Conservation (phyloP, 2,113 vertebrate species). For the Chionomys nivalis region DNA sequence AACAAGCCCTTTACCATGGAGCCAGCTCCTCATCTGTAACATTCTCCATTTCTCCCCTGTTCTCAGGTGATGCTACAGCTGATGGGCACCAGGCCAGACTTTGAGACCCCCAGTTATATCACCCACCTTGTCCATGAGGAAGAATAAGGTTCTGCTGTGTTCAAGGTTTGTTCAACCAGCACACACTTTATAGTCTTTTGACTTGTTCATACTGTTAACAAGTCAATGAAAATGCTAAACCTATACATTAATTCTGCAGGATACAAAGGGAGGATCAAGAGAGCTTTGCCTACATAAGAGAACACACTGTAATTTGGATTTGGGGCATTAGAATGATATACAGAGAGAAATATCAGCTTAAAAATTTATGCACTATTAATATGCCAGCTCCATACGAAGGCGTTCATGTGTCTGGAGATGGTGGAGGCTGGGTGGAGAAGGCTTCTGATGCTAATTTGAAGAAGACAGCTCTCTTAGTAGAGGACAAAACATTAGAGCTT, state of each 20-base stretch:
- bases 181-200: not conserved
- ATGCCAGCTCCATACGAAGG: not conserved
- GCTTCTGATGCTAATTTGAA: constrained; percentile 4
- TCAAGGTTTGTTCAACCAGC: constrained; percentile 5
- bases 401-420: not conserved
- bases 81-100: not conserved
- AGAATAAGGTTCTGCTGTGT: not conserved
- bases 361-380: not conserved
- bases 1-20: not conserved
- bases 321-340: not conserved
- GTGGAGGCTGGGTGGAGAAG: not conserved
- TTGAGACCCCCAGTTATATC: not conserved
- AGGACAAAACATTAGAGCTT: not conserved
- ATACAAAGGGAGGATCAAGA: not conserved
- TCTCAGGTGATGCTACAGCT: fast-evolving
- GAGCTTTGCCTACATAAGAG: constrained; percentile 6
- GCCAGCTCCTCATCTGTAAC: not conserved
- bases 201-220: not conserved
- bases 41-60: not conserved
- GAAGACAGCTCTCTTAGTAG: not conserved
- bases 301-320: not conserved
- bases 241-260: constrained; percentile 20
- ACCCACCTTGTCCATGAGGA: not conserved
- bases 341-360: constrained; percentile 2
- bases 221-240: not conserved